Base-by-base conservation (phyloP, 2,888 invertebrate genomes). In the Lasioglossum zephyrum region DNA sequence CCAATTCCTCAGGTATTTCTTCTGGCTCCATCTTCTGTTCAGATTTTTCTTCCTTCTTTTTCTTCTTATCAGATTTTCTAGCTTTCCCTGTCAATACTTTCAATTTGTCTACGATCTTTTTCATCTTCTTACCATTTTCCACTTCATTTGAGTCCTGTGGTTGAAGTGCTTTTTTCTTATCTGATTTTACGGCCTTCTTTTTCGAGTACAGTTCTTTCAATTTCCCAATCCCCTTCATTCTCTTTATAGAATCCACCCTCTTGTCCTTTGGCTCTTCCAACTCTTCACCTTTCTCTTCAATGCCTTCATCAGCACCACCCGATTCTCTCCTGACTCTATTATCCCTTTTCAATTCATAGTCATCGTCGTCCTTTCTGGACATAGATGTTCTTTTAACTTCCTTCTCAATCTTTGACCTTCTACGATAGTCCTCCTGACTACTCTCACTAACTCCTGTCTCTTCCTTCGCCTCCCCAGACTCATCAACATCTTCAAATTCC, bases 261-360 rank as follows among this genome's bases (percentile, higher is more conserved):
- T n/a, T n/a, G 63, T 70, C 22, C n/a, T 73, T 39, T 41, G 8
- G 18, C 63, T 73, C 70, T 41, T 31, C 80, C 22, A 57, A 9
- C 66, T 74, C 77, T 6, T 72, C 73, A 39, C 1, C 11, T 41
- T 73, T 16, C 18, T 31, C 26, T 18, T 66, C 47, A 47, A 39
- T 26, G 36, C 57, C 53, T 82, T 63, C 77, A 36, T 60, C 69
- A 60, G 36, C 44, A n/a, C 69, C 69, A 41, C 69, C 44, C 44
- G 72, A 18, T 44, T 44, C 47, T 41, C 47, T 41, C 4, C 16
- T 9, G 13, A 41, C 39, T 63, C 22, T 75, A 49, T 47, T 8
- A 36, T 26, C 66, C 26, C 41, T 63, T 44, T 69, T 86, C 44
- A 22, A 36, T 63, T 84, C 78, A 26, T 74, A 66, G 49, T 76